phyloP scores from a whole-genome alignment of 1,140 invertebrate genomes.

The Leucophenga varia region DNA sequence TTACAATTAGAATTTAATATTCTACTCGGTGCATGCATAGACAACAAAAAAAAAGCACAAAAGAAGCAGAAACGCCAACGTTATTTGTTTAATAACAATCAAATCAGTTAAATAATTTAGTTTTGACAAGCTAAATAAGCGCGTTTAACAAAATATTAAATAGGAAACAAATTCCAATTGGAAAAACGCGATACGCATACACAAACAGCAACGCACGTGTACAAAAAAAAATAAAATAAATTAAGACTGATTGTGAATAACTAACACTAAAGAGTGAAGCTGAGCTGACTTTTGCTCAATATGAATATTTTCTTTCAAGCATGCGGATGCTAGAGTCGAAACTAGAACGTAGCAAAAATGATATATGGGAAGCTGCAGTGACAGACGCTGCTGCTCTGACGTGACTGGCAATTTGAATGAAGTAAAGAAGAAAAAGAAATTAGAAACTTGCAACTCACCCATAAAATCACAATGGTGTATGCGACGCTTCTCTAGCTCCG shows the following conservation, averaged over 20 bases:
- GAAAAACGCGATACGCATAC: conserved; percentile 37
- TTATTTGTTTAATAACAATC: conserved; percentile 49
- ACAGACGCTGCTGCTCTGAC: too few species aligned
- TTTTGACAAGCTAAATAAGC: too few species aligned
- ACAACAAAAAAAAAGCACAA: conserved; percentile 23
- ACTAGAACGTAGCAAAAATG: too few species aligned
- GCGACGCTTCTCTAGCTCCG: conserved; percentile 89
- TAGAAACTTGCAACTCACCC: conserved; percentile 65
- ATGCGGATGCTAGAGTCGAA: too few species aligned
- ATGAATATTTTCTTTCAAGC: too few species aligned
- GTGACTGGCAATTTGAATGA: too few species aligned
- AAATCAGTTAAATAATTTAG: too few species aligned
- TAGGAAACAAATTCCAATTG: conserved; percentile 49
- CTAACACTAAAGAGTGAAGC: background rate
- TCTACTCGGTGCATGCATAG: too few species aligned
- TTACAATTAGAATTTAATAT: too few species aligned
- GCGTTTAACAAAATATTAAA: conserved; percentile 23
- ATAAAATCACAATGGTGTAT: conserved; percentile 95
- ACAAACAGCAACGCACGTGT: conserved; percentile 34
- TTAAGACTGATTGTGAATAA: conserved; percentile 3
- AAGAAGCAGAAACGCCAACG: background rate
- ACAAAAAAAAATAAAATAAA: too few species aligned
- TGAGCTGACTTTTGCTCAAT: too few species aligned
- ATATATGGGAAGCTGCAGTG: background rate
- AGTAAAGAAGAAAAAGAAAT: too few species aligned